A percentile compares a stretch with the other conserved stretches of the same genome.
These are phyloP conservation scores for Octodonta nipae DNA, from an alignment of 2,888 invertebrate genomes.

Conservation along the genomic window DNA sequence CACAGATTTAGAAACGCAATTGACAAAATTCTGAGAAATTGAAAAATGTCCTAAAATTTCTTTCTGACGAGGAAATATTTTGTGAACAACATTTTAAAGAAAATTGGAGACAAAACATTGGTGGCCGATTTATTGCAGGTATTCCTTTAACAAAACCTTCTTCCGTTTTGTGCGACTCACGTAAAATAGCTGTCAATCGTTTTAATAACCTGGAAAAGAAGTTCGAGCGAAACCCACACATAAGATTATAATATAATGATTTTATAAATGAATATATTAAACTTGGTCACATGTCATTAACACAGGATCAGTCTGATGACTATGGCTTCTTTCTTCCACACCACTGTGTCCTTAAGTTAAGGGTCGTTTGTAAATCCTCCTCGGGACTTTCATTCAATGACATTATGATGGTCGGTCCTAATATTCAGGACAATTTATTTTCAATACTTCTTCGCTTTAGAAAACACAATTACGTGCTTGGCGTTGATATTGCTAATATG, in stretches of 20 bases:
- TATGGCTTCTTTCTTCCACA: constrained; percentile 12
- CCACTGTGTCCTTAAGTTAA: constrained; percentile 17
- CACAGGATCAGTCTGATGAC: constrained; percentile 2
- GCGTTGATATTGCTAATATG: constrained; percentile 19
- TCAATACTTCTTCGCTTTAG: constrained; percentile 3
- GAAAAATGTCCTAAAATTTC: not conserved
- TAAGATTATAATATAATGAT: not conserved
- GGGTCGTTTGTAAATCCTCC: constrained; percentile 15
- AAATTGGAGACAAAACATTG: not conserved
- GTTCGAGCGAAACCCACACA: not conserved
- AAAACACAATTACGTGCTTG: constrained; percentile 12
- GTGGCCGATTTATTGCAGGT: not conserved
- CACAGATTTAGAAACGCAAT: too few relatives aligned
- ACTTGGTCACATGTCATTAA: constrained; percentile 9
- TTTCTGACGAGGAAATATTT: not conserved
- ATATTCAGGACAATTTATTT: constrained; percentile 16
- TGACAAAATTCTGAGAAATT: not conserved
- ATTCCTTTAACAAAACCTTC: not conserved
- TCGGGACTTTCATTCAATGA: constrained; percentile 16
- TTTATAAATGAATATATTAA: not conserved
- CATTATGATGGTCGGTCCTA: constrained; percentile 12
- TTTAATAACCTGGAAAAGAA: not conserved
- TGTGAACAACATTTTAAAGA: not conserved
- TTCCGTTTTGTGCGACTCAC: not conserved
- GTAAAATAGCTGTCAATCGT: not conserved